Percentiles rank a stretch among this genome's conserved stretches.
phyloP scores from a whole-genome alignment of 2,797 vertebrate species.

The Orientallactaga sibirica region DNA sequence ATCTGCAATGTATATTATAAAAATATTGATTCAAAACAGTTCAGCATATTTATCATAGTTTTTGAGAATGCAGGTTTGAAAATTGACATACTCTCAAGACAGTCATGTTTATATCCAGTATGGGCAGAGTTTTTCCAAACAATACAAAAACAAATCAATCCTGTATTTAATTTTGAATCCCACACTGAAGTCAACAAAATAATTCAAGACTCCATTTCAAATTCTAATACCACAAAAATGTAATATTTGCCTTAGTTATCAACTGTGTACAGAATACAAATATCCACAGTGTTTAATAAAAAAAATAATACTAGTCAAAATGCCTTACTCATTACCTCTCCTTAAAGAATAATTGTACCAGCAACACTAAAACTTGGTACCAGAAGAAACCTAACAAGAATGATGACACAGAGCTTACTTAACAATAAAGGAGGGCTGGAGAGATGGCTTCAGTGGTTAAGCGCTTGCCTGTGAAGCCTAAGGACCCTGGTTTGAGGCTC shows the following conservation, averaged over 20 bases:
- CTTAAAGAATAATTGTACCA: slow-evolving; percentile 19
- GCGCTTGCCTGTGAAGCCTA: too few species aligned
- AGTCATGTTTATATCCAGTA: slow-evolving; percentile 7
- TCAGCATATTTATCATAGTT: neutral
- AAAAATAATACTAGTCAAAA: slow-evolving; percentile 27
- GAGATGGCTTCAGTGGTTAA: too few species aligned
- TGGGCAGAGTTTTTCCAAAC: neutral
- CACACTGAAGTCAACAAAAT: slow-evolving; percentile 36
- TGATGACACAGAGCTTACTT: neutral
- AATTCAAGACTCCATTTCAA: slow-evolving; percentile 8
- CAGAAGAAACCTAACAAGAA: slow-evolving; percentile 49
- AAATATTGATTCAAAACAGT: slow-evolving; percentile 38
- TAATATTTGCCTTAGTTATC: neutral
- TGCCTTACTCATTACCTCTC: neutral
- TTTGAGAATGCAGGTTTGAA: slow-evolving; percentile 35
- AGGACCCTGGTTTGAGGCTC: too few species aligned
- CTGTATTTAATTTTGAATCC: slow-evolving; percentile 48
- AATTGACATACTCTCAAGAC: slow-evolving; percentile 20
- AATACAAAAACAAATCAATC: slow-evolving; percentile 29
- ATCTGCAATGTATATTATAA: slow-evolving; percentile 10
- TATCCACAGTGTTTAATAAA: neutral
- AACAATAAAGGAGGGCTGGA: neutral
- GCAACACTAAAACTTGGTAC: slow-evolving; percentile 12
- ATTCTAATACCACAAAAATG: neutral
- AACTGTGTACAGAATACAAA: neutral